phyloP scores from a whole-genome alignment of 2,888 invertebrate species.

The Camptogramma bilineatum region DNA sequence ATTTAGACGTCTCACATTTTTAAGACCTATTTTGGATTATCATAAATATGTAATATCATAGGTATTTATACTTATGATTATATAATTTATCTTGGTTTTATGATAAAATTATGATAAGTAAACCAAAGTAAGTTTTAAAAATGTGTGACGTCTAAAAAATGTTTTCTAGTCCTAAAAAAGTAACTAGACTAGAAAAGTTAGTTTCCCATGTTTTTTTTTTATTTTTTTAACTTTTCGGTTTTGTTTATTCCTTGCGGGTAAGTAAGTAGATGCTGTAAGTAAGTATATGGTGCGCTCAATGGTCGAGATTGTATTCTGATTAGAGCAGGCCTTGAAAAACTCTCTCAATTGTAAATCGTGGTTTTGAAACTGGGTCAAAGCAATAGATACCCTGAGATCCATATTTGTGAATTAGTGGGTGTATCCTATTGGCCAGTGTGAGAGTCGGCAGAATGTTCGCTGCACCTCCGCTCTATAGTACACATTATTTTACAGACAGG shows the following conservation, averaged over 20 bases:
- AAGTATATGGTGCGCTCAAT: conserved; percentile 38
- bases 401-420: conserved; percentile 75
- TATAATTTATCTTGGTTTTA: no score
- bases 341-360: conserved; percentile 49
- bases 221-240: background rate
- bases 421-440: conserved; percentile 79
- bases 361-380: conserved; percentile 74
- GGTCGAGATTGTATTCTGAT: conserved; percentile 41
- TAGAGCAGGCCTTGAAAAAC: conserved; percentile 42
- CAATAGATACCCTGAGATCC: conserved; percentile 68
- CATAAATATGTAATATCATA: no score
- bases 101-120: no score
- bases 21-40: background rate
- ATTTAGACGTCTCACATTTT: background rate
- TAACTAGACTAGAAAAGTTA: no score
- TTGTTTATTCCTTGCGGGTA: background rate
- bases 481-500: conserved; percentile 1
- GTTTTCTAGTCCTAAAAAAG: no score
- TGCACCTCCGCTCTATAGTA: conserved; percentile 13
- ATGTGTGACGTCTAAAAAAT: no score
- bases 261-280: conserved; percentile 9
- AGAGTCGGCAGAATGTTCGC: conserved; percentile 52
- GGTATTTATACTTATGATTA: no score
- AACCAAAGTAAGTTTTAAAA: no score
- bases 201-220: background rate